Evolutionary conservation across 2,113 vertebrate genomes (phyloP).

Genomic region (Salvelinus fontinalis): DNA sequence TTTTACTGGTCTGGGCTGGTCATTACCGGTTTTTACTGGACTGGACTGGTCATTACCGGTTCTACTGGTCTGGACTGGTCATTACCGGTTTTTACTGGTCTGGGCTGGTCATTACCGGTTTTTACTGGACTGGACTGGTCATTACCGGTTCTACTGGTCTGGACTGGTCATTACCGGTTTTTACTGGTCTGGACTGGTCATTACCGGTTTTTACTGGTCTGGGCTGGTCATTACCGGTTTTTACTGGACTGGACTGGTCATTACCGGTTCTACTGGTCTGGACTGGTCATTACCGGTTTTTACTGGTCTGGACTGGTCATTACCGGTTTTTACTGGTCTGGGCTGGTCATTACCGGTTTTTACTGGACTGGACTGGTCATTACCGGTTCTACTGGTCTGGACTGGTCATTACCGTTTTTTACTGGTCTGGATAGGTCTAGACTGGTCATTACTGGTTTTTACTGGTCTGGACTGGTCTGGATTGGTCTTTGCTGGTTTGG

Average conservation of each 20-base stretch:
- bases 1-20: not conserved
- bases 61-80: not conserved
- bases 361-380: not conserved
- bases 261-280: not conserved
- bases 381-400: no score
- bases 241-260: not conserved
- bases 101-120: no score
- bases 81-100: not conserved
- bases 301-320: not conserved
- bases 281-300: not conserved
- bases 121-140: not conserved
- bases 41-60: not conserved
- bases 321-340: not conserved
- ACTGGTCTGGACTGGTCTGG: not conserved
- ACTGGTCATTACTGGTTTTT: no score
- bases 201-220: not conserved
- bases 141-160: no score
- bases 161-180: not conserved
- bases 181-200: not conserved
- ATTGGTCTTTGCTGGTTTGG: no score
- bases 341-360: not conserved
- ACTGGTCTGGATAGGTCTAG: conserved; percentile 22
- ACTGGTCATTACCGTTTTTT: no score
- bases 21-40: not conserved
- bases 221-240: not conserved